Percentiles rank a stretch among this genome's conserved stretches.
Conservation (phyloP, 92 coral and sea anemone genomes). For the Phenganax subtilis region DNA sequence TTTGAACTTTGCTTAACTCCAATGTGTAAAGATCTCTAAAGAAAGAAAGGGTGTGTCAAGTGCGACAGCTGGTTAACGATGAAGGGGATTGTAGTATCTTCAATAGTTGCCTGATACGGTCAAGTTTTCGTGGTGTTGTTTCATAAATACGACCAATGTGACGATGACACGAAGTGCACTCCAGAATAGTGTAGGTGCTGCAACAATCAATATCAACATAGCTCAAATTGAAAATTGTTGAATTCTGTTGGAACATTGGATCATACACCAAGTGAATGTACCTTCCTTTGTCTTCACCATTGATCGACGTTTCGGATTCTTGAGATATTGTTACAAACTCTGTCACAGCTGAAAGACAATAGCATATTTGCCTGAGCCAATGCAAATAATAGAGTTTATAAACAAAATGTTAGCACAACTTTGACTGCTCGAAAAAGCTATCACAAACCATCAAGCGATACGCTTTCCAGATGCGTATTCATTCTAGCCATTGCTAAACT, state of each 20-base stretch:
- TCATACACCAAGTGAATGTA: not conserved
- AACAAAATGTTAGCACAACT: not conserved
- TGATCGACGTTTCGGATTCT: constrained; percentile 5
- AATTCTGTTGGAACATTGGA: not conserved
- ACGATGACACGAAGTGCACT: constrained; percentile 11
- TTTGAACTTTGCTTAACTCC: constrained; percentile 6
- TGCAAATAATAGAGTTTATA: not conserved
- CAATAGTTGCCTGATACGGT: constrained; percentile 1
- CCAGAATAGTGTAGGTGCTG: constrained; percentile 1
- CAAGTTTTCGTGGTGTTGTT: constrained; percentile 5
- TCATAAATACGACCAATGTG: constrained; percentile 9
- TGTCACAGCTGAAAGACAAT: constrained; percentile 21
- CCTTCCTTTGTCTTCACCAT: constrained; percentile 27
- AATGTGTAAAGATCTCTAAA: constrained; percentile 11
- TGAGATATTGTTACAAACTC: constrained; percentile 17
- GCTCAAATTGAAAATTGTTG: not conserved
- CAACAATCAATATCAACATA: not conserved
- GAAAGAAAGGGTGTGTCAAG: not conserved
- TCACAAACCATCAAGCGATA: constrained; percentile 13
- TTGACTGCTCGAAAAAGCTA: not conserved
- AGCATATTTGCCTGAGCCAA: not conserved
- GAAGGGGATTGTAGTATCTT: not conserved
- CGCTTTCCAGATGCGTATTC: not conserved
- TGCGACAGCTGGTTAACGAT: not conserved
- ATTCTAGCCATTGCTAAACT: constrained; percentile 9